Evolutionary conservation across 92 coral and sea anemone species (phyloP).

Genomic region (Desmophyllum pertusum): DNA sequence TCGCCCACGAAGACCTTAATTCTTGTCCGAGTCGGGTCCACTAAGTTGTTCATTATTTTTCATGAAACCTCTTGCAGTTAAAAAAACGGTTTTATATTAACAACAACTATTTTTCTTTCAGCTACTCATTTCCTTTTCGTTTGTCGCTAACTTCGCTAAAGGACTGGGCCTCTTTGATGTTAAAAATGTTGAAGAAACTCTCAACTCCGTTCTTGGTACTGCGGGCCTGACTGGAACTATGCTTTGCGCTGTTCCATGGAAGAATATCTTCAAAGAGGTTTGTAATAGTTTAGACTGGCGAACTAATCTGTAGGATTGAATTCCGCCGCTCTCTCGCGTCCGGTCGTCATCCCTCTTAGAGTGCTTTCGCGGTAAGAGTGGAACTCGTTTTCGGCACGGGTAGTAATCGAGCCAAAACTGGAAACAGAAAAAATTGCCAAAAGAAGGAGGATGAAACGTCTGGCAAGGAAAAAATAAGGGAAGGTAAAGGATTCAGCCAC

Average conservation of each 20-base stretch:
- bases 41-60: too few species aligned
- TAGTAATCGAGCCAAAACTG: neutral
- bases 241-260: conserved; percentile 57
- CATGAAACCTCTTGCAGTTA: too few species aligned
- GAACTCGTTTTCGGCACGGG: too few species aligned
- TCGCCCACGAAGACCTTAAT: too few species aligned
- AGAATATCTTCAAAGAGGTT: conserved; percentile 61
- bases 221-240: conserved; percentile 44
- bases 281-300: neutral
- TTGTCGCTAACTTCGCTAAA: neutral
- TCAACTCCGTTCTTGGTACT: conserved; percentile 40
- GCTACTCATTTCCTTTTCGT: conserved; percentile 1
- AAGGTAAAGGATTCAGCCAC: neutral
- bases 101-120: too few species aligned
- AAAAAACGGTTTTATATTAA: too few species aligned
- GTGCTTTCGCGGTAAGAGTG: too few species aligned
- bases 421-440: neutral
- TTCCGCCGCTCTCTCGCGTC: neutral
- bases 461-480: neutral
- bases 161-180: conserved; percentile 7
- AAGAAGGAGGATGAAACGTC: neutral
- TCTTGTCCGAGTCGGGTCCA: too few species aligned
- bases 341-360: too few species aligned
- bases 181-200: conserved; percentile 21
- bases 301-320: too few species aligned